A percentile compares a stretch with the other conserved stretches of the same genome.
Conservation (phyloP, 2,113 vertebrate genomes). For the Ictalurus punctatus region DNA sequence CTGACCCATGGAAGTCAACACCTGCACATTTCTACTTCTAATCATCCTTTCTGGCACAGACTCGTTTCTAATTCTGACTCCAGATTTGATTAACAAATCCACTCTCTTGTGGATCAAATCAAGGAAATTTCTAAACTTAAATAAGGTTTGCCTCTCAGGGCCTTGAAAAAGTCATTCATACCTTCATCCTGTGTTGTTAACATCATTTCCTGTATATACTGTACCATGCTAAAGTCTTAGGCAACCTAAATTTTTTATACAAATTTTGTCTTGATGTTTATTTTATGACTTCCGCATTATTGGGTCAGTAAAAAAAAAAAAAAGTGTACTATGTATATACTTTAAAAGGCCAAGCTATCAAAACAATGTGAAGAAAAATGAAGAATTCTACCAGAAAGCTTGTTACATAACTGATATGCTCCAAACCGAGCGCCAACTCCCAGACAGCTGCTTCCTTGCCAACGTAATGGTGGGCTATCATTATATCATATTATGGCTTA, state of each 20-base stretch:
- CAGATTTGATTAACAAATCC: background rate
- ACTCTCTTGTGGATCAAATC: background rate
- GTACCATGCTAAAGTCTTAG: too few species aligned
- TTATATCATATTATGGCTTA: background rate
- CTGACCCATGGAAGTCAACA: slow-evolving; percentile 3
- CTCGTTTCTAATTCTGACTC: background rate
- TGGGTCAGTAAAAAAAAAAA: too few species aligned
- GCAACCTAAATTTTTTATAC: background rate
- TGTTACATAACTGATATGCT: background rate
- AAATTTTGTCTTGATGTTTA: background rate
- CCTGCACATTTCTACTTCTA: background rate
- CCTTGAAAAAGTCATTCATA: background rate
- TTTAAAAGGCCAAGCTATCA: background rate
- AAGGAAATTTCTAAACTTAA: background rate
- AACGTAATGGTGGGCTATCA: background rate
- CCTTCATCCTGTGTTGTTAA: background rate
- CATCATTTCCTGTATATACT: background rate
- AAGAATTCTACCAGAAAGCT: background rate
- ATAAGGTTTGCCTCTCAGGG: background rate
- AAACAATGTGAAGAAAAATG: background rate
- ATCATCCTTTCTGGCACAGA: slow-evolving; percentile 5
- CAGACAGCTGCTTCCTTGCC: background rate
- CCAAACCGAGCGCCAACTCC: background rate
- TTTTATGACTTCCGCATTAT: background rate
- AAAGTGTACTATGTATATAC: background rate